Conservation (phyloP, 2,888 invertebrate species). For the Pyralis farinalis region DNA sequence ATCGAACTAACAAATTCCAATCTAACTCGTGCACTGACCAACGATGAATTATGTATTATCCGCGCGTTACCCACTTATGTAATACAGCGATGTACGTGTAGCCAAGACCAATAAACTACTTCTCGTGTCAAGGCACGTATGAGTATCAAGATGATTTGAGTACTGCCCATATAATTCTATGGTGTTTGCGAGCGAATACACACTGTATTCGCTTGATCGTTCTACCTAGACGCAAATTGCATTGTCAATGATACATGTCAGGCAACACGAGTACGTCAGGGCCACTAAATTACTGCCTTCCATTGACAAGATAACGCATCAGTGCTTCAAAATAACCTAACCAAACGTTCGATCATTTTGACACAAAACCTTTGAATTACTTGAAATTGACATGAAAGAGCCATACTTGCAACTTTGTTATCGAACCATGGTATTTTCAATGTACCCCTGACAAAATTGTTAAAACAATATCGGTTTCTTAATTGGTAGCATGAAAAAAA, state of each 20-base stretch:
- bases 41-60: slow-evolving; percentile 59
- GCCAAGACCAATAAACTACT: slow-evolving; percentile 60
- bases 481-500: too few relatives aligned
- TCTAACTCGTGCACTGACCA: slow-evolving; percentile 53
- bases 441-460: too few relatives aligned
- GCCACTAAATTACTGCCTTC: slow-evolving; percentile 38
- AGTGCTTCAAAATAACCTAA: background rate
- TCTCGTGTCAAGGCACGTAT: slow-evolving; percentile 66
- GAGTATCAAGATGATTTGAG: slow-evolving; percentile 40
- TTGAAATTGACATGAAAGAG: too few relatives aligned
- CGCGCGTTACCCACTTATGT: slow-evolving; percentile 69
- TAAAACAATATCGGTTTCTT: too few relatives aligned
- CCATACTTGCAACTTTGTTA: too few relatives aligned
- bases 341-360: background rate
- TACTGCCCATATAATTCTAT: slow-evolving; percentile 56
- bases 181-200: slow-evolving; percentile 37
- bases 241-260: slow-evolving; percentile 45
- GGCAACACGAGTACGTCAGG: slow-evolving; percentile 44
- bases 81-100: slow-evolving; percentile 47
- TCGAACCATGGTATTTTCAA: too few relatives aligned
- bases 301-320: background rate
- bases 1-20: slow-evolving; percentile 28
- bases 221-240: slow-evolving; percentile 34
- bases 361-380: too few relatives aligned
- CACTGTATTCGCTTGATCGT: slow-evolving; percentile 16